Evolutionary conservation across 2,797 vertebrate genomes (phyloP), one percentile per base, ranked within the genome.

Genomic region (Alectoris magna): DNA sequence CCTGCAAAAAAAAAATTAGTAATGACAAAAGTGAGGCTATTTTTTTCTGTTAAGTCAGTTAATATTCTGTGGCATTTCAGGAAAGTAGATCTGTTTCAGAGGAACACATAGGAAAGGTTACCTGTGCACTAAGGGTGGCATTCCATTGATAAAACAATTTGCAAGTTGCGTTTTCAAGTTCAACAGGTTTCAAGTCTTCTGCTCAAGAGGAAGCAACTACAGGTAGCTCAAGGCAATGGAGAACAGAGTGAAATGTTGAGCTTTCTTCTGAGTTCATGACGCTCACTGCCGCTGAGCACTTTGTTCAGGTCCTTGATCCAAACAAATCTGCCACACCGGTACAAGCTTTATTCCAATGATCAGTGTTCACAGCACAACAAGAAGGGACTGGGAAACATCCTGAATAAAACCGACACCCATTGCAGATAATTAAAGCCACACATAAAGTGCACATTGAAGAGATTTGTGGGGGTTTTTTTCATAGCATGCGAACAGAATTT

Each of bases 11-110:
- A 60, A 38, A 44, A 34, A 64, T 27, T 2, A 51, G 23, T 6
- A 0, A n/a, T 69, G 48, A 58, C 17, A 73, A 56, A 89, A 78
- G 24, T 7, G 24, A 56, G 36, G 44, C 44, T 70, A 53, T 34
- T 95, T 90, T 90, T 91, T 91, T 80, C 55, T 53, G 9, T 75
- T 74, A 60, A n/a, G 9, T 12, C 29, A 34, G 19, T 51, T 82
- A n/a, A 6, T 74, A 4, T 15, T 76, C 84, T 55, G 34, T 53
- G n/a, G 26, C 56, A 31, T 38, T 72, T 93, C 22, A 46, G 44
- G 84, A 66, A 63, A 17, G 34, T 39, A 48, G 66, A 82, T 27
- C 43, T 87, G 43, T 58, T 60, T 41, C 31, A 44, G 55, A 81
- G 14, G 14, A 82, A 26, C 6, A 8, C 73, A 51, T 90, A 56